Evolutionary conservation across 2,888 invertebrate species (phyloP).

Genomic region (Chrysopilus asiliformis): DNA sequence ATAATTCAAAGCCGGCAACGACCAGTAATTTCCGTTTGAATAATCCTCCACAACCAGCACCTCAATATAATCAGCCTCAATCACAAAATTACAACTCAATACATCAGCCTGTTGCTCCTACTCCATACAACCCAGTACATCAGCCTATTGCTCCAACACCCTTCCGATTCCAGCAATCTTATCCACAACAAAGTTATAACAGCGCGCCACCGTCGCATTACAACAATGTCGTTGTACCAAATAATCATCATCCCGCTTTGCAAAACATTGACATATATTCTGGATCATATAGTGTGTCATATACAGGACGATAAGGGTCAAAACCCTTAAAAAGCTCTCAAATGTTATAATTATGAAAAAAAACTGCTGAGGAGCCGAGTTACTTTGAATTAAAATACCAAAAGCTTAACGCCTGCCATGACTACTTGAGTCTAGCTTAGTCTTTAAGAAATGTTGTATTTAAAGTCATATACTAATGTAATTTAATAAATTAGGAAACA

Average conservation of each 20-base stretch:
- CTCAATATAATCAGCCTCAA: slow-evolving; percentile 20
- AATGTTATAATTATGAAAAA: too few species aligned
- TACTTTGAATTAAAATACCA: too few species aligned
- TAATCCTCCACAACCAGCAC: slow-evolving; percentile 26
- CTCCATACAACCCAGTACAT: slow-evolving; percentile 20
- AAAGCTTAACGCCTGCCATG: too few species aligned
- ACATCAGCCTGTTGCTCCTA: slow-evolving; percentile 17
- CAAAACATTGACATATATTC: slow-evolving; percentile 57
- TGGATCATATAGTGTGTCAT: slow-evolving; percentile 67
- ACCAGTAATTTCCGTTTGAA: slow-evolving; percentile 30
- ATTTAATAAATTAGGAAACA: too few species aligned
- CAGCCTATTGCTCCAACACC: slow-evolving; percentile 21
- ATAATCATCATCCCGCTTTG: slow-evolving; percentile 56
- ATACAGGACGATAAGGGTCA: slow-evolving; percentile 42
- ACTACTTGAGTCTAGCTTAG: too few species aligned
- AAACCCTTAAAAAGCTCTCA: too few species aligned
- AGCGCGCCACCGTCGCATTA: slow-evolving; percentile 19
- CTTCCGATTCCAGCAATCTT: slow-evolving; percentile 31
- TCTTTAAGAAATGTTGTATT: too few species aligned
- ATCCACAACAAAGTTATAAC: slow-evolving; percentile 23
- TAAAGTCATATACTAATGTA: too few species aligned
- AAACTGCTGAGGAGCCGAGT: too few species aligned
- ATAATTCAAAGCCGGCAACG: slow-evolving; percentile 30
- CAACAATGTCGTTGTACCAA: slow-evolving; percentile 38
- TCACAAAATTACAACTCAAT: slow-evolving; percentile 18